Conservation (phyloP, 2,797 vertebrate species). For the Limosa lapponica region DNA sequence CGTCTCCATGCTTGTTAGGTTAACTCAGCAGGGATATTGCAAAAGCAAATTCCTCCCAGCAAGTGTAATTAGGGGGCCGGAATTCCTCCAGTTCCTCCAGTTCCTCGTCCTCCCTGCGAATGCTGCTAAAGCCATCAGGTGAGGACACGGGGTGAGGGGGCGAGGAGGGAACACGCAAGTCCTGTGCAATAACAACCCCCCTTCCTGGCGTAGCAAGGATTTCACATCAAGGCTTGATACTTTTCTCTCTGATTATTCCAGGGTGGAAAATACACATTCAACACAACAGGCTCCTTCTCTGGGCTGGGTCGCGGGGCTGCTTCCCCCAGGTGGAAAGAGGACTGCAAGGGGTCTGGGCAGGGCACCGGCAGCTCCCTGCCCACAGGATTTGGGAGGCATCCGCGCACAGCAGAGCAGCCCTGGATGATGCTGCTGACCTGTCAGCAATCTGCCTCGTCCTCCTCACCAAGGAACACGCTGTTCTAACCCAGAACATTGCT, state of each 20-base stretch:
- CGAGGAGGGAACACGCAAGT: neutral
- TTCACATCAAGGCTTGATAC: constrained; percentile 15
- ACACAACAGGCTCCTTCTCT: neutral
- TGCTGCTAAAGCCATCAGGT: constrained; percentile 70
- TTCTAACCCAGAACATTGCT: neutral
- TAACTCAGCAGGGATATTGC: constrained; percentile 53
- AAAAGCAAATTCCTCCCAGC: constrained; percentile 58
- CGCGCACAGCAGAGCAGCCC: rapidly evolving
- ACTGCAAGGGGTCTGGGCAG: neutral
- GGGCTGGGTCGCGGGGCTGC: neutral
- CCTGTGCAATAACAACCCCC: neutral
- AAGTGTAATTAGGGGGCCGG: constrained; percentile 64
- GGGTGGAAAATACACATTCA: neutral
- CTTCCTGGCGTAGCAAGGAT: neutral
- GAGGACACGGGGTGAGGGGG: neutral
- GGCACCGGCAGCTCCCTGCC: neutral
- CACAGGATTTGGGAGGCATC: neutral
- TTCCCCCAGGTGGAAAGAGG: neutral
- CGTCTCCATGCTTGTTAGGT: constrained; percentile 23
- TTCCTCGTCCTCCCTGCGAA: constrained; percentile 54
- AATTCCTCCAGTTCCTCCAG: constrained; percentile 77
- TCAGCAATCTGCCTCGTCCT: rapidly evolving
- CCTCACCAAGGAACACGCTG: rapidly evolving
- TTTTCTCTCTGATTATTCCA: constrained; percentile 34
- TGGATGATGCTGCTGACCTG: neutral